A percentile compares a stretch with the other conserved stretches of the same genome.
phyloP scores from a whole-genome alignment of 2,797 vertebrate genomes.

The Centroberyx gerrardi region DNA sequence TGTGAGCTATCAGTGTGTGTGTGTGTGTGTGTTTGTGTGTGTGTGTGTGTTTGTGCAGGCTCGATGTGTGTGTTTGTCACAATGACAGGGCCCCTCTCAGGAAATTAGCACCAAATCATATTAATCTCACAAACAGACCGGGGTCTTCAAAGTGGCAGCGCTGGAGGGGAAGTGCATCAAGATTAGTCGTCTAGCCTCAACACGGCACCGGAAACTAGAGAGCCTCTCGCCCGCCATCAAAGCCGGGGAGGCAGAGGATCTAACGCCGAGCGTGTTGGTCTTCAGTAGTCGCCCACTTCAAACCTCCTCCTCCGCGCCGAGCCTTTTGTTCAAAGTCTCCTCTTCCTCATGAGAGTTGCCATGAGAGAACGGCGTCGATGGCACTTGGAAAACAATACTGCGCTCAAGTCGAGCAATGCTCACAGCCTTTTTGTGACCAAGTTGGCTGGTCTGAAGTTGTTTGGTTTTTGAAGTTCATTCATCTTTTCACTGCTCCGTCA shows the following conservation, averaged over 20 bases:
- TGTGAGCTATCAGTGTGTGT: not conserved
- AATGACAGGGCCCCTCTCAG: constrained; percentile 56
- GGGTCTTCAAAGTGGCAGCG: constrained; percentile 76
- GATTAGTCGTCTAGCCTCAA: constrained; percentile 69
- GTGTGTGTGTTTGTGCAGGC: not conserved
- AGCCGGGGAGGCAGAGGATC: constrained; percentile 60
- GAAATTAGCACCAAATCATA: constrained; percentile 67
- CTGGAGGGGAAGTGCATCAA: constrained; percentile 62
- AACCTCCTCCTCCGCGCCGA: constrained; percentile 17
- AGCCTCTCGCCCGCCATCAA: constrained; percentile 74
- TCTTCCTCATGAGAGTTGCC: constrained; percentile 36
- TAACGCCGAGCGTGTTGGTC: constrained; percentile 28
- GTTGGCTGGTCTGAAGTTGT: not conserved
- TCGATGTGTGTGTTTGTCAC: constrained; percentile 29
- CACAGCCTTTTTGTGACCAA: not conserved
- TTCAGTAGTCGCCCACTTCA: constrained; percentile 67
- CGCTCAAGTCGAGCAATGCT: not conserved
- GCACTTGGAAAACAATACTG: not conserved
- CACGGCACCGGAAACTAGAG: constrained; percentile 69
- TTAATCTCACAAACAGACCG: constrained; percentile 71
- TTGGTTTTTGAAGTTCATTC: not conserved
- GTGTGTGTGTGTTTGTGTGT: not conserved
- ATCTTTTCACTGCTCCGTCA: not conserved
- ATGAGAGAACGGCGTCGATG: not conserved
- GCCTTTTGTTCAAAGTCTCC: constrained; percentile 60